Percentiles rank a stretch among this genome's conserved stretches.
Evolutionary conservation across 2,797 vertebrate species (phyloP).

Genomic region (Molossus alvarezi): DNA sequence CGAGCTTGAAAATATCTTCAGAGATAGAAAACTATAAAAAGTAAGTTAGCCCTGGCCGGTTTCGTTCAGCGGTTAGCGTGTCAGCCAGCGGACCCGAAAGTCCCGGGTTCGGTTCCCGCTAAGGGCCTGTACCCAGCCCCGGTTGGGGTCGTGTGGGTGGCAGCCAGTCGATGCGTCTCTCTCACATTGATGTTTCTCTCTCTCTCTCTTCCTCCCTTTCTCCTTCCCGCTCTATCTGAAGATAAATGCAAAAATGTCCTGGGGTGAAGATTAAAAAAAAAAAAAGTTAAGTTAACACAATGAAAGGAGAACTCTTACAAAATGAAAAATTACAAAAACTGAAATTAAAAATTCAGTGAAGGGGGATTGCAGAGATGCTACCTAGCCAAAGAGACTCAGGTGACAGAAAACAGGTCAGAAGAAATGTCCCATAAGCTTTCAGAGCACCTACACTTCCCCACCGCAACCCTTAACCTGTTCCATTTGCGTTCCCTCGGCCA

Average conservation of each 20-base stretch:
- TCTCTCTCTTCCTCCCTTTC: too few relatives aligned
- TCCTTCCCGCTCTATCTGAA: too few relatives aligned
- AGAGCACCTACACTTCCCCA: background rate
- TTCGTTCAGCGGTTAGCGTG: too few relatives aligned
- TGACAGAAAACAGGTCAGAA: background rate
- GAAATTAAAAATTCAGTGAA: slow-evolving; percentile 48
- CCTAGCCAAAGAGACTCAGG: background rate
- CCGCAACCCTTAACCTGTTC: background rate
- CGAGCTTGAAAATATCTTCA: slow-evolving; percentile 44
- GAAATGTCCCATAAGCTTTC: background rate
- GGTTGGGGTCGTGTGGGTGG: too few relatives aligned
- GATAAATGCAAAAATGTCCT: too few relatives aligned
- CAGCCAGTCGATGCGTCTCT: too few relatives aligned
- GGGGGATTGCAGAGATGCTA: background rate
- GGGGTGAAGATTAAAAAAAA: too few relatives aligned
- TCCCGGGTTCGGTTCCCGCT: too few relatives aligned
- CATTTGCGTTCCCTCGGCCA: background rate
- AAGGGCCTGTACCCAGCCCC: too few relatives aligned
- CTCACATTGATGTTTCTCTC: too few relatives aligned
- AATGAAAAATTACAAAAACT: slow-evolving; percentile 39
- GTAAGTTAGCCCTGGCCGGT: background rate
- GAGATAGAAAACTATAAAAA: slow-evolving; percentile 45
- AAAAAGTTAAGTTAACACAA: slow-evolving; percentile 26
- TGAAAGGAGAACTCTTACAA: slow-evolving; percentile 2
- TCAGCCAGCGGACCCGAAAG: too few relatives aligned